phyloP scores from a whole-genome alignment of 1,140 invertebrate species.

The Dryas iulia region DNA sequence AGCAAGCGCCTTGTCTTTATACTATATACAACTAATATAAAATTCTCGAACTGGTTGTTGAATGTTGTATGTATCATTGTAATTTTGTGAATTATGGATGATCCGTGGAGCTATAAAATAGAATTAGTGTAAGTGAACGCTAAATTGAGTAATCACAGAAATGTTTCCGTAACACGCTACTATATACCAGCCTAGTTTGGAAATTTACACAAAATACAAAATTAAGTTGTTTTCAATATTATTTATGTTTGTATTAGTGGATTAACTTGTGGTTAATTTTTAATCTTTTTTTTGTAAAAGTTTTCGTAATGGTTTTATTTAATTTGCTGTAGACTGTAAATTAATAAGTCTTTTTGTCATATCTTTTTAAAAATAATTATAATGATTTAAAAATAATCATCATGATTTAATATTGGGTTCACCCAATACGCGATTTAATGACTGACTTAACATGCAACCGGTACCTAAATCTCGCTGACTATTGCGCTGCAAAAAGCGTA shows the following conservation, averaged over 20 bases:
- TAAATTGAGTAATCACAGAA: slow-evolving; percentile 9
- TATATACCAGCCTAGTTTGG: not conserved
- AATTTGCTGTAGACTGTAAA: no score
- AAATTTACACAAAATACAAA: not conserved
- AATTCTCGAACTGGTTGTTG: not conserved
- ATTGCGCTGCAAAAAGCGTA: no score
- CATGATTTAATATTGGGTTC: no score
- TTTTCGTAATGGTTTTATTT: no score
- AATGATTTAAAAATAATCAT: no score
- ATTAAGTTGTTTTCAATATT: not conserved
- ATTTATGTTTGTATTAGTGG: not conserved
- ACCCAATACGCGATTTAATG: no score
- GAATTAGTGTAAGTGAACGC: slow-evolving; percentile 6
- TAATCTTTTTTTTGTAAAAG: no score
- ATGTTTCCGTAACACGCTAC: not conserved
- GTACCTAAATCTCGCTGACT: no score
- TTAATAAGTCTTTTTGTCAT: no score
- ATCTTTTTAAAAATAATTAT: no score
- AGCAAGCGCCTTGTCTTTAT: not conserved
- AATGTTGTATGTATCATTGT: not conserved
- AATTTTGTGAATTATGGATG: not conserved
- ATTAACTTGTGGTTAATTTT: not conserved
- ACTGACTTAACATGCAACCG: no score
- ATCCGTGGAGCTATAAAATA: not conserved
- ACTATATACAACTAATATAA: not conserved